A percentile compares a stretch with the other conserved stretches of the same genome.
These are phyloP conservation scores for Paradoxurus hermaphroditus DNA, from an alignment of 2,113 vertebrate genomes.

Conservation along the genomic window DNA sequence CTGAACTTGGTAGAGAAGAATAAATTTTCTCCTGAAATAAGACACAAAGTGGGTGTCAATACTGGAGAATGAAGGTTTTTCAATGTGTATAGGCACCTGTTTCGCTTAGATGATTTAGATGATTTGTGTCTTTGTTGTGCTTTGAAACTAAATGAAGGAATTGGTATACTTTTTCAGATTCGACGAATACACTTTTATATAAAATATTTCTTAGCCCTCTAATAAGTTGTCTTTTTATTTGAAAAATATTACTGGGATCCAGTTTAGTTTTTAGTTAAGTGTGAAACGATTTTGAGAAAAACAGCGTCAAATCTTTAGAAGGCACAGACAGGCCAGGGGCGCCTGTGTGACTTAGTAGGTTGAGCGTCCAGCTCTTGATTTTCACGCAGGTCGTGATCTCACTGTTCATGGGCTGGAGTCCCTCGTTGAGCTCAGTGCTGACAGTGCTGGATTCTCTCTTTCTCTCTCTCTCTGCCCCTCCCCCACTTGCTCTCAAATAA, in stretches of 20 bases:
- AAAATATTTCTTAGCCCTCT: not conserved
- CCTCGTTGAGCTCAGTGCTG: no score
- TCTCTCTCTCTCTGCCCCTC: no score
- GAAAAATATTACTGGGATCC: not conserved
- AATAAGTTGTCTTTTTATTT: not conserved
- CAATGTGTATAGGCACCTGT: not conserved
- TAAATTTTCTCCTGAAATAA: not conserved
- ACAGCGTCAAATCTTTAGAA: not conserved
- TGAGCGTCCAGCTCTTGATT: no score
- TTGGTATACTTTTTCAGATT: not conserved
- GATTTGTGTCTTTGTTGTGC: not conserved
- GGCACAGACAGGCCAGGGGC: not conserved
- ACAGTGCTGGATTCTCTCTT: no score
- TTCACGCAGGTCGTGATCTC: no score
- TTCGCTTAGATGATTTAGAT: not conserved
- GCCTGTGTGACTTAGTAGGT: no score
- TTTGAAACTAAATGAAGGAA: not conserved
- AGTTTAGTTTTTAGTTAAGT: not conserved
- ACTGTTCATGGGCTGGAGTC: no score
- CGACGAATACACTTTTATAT: not conserved
- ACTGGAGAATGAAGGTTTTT: conserved; percentile 9
- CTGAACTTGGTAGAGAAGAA: not conserved
- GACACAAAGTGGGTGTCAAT: not conserved
- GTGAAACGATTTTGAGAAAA: not conserved
- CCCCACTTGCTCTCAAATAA: no score